These are phyloP conservation scores for Heterotilapia buettikoferi DNA, from an alignment of 2,113 vertebrate genomes.

Conservation along the genomic window DNA sequence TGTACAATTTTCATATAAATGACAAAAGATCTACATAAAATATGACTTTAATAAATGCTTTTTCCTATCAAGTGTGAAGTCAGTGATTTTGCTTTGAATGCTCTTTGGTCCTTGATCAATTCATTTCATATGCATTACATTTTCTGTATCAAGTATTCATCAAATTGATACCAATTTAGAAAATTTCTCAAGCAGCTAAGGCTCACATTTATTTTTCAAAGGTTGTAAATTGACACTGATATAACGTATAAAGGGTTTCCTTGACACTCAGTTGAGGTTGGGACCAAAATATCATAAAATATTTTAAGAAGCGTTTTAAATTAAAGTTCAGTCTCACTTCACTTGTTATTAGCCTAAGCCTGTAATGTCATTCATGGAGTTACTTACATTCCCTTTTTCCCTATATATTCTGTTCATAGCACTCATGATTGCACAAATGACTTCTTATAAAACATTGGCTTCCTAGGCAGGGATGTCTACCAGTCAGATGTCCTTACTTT, in stretches of 20 bases:
- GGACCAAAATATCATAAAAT: background rate
- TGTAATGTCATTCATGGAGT: background rate
- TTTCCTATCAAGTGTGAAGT: conserved; percentile 6
- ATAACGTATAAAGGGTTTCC: background rate
- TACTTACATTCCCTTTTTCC: background rate
- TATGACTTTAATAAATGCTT: conserved; percentile 32
- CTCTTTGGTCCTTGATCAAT: conserved; percentile 26
- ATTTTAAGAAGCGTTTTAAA: background rate
- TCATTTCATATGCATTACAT: conserved; percentile 65
- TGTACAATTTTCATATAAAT: conserved; percentile 43
- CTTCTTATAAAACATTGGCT: background rate
- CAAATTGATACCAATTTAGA: conserved; percentile 30
- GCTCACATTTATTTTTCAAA: background rate
- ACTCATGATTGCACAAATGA: background rate
- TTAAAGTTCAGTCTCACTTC: background rate
- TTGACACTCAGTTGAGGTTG: background rate
- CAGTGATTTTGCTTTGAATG: conserved; percentile 29
- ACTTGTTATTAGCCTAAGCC: background rate
- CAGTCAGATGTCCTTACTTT: background rate
- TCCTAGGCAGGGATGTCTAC: background rate
- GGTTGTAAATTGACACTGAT: background rate
- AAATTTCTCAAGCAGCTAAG: conserved; percentile 13
- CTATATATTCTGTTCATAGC: background rate
- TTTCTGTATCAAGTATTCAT: conserved; percentile 52
- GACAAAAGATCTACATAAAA: conserved; percentile 31